Conservation (phyloP, 2,888 invertebrate species). For the Aproaerema taeniolella region DNA sequence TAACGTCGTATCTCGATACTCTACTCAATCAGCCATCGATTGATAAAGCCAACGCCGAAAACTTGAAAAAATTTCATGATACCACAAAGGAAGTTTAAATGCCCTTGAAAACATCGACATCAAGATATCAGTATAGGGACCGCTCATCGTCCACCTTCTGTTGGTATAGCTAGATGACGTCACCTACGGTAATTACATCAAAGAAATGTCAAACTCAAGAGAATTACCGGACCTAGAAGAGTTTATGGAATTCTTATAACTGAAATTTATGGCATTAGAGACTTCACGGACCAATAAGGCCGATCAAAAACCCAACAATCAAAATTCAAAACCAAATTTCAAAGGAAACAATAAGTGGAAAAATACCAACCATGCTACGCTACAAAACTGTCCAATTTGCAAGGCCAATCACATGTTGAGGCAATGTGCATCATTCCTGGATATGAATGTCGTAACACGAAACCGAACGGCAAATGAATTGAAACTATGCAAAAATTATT, state of each 20-base stretch:
- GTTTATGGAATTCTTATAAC: neutral
- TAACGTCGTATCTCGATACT: neutral
- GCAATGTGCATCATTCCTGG: neutral
- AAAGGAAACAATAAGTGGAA: neutral
- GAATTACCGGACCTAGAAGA: neutral
- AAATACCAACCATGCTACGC: neutral
- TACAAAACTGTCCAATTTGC: neutral
- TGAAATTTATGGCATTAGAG: neutral
- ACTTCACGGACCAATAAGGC: neutral
- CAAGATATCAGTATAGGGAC: neutral
- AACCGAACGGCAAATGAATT: neutral
- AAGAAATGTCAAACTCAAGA: neutral
- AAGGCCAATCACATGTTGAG: neutral
- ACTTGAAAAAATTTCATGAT: neutral
- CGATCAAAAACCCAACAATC: neutral
- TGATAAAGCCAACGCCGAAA: neutral
- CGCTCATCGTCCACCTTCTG: neutral
- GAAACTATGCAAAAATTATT: neutral
- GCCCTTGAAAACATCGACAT: neutral
- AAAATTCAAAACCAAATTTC: neutral
- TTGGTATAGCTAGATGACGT: neutral
- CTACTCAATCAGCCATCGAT: neutral
- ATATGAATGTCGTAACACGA: neutral
- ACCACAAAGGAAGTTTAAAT: neutral
- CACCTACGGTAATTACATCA: neutral